Evolutionary conservation across 2,797 vertebrate species (phyloP).

Genomic region (Tolypeutes matacus): DNA sequence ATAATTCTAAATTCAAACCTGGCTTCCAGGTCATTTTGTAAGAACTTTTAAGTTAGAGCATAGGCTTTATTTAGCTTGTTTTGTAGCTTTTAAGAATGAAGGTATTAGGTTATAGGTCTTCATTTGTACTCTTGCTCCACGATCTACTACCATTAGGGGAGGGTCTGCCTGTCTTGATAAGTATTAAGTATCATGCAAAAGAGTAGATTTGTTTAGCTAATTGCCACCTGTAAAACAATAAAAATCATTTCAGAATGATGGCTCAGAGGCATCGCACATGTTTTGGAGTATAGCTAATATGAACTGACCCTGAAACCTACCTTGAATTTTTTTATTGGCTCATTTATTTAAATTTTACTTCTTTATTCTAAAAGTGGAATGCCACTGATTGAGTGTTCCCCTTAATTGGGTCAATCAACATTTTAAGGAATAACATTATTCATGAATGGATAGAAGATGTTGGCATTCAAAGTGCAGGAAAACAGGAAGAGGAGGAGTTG

Average conservation of each 20-base stretch:
- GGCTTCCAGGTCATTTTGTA: neutral
- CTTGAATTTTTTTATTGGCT: conserved; percentile 51
- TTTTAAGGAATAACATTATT: conserved; percentile 70
- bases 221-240: neutral
- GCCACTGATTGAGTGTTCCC: conserved; percentile 63
- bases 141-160: conserved; percentile 38
- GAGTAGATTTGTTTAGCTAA: conserved; percentile 34
- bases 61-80: neutral
- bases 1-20: conserved; percentile 59
- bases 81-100: conserved; percentile 15
- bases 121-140: conserved; percentile 33
- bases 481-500: neutral
- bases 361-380: conserved; percentile 71
- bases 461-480: conserved; percentile 3
- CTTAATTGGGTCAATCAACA: conserved; percentile 72
- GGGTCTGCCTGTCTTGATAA: neutral
- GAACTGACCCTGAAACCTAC: conserved; percentile 56
- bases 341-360: conserved; percentile 68
- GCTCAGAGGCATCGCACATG: conserved; percentile 7
- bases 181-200: conserved; percentile 31
- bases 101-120: neutral
- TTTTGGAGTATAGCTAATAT: conserved; percentile 45
- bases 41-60: conserved; percentile 31
- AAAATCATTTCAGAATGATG: neutral
- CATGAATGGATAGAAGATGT: conserved; percentile 58